Base-by-base conservation (phyloP, 2,113 vertebrate genomes). In the Entelurus aequoreus region DNA sequence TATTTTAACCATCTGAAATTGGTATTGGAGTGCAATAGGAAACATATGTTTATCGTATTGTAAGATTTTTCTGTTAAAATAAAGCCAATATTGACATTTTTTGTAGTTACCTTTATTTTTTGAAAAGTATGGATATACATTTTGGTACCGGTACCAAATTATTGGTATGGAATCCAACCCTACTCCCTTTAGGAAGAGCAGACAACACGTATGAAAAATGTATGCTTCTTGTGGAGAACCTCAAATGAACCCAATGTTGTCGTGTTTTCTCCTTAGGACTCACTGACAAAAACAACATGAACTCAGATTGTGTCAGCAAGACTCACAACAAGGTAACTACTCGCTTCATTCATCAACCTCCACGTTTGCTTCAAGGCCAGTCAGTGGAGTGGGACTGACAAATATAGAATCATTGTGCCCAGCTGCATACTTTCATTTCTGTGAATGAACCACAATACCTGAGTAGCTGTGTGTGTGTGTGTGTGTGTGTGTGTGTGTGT, bases 251-350 rank as follows among this genome's bases (percentile, higher is more conserved):
- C 36, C n/a, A 36, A 1, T 2, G 6, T 55, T 14, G 9, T 56
- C 36, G 5, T 63, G 72, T 79, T 47, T 70, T 38, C 87, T 44
- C 64, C 36, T 67, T 79, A 99, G 96, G 96, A 88, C 91, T 95
- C 80, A 87, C 94, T 63, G 95, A 99, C 87, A 99, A 95, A 86
- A 95, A 98, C 66, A 89, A 90, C 68, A 91, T 96, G 90, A 94
- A 91, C 90, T 92, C 85, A 52, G 90, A 85, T 75, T 87, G 89
- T 66, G 74, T 93, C 82, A 92, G 92, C 85, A 95, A 93, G 89
- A 90, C 90, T 54, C 90, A 88, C 80, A 92, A 75, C 85, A 96
- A 97, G 94, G 94, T 97, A 92, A 89, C 81, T 8, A 54, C 19
- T 35, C 47, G 28, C 50, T 68, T 8, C 19, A 44, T 21, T 21